Evolutionary conservation across 1,140 invertebrate species (phyloP), one percentile per base, ranked within the genome.

Genomic region (Epicauta chinensis): DNA sequence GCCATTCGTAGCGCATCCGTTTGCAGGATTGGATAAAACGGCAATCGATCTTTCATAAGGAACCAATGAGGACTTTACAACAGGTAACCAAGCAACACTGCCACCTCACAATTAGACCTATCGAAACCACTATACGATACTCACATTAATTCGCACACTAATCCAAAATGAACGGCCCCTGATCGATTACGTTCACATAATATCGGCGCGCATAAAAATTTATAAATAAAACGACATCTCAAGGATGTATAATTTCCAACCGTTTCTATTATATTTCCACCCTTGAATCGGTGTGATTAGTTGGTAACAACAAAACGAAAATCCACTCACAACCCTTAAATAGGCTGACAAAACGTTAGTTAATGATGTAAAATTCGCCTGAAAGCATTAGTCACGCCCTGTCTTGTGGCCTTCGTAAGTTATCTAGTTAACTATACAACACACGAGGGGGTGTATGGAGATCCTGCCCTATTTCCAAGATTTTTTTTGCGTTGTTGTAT

Each of bases 1-100:
- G 56, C 56, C 52, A 58, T 53, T 57, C 50, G 41, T 42, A 47
- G 51, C 56, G 40, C 56, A 58, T 58, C 56, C 51, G 50, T 50
- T 46, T 47, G 31, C 47, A 10, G 17, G 15, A 44, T 43, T 51
- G 50, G 50, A 32, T 51, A 42, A 42, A 39, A 32, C 39, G 2
- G 47, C 43, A 40, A 49, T 49, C 46, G 46, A 49, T 49, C 46
- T 29, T 36, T 14, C 10, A 23, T 49, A 14, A 38, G 30, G 46
- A 30, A 49, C 46, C 46, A 49, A 49, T 49, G 36, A 15, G 46
- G 46, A 39, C 15, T 39, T 40, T 39, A 39, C 37, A 31, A 32
- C 46, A 49, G 46, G 46, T 49, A 49, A 37, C 46, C 46, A 49
- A 49, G 46, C 46, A 49, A 49, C 46, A 49, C 37, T 49, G 14